phyloP scores from a whole-genome alignment of 2,888 invertebrate species.

The Mystacides longicornis region DNA sequence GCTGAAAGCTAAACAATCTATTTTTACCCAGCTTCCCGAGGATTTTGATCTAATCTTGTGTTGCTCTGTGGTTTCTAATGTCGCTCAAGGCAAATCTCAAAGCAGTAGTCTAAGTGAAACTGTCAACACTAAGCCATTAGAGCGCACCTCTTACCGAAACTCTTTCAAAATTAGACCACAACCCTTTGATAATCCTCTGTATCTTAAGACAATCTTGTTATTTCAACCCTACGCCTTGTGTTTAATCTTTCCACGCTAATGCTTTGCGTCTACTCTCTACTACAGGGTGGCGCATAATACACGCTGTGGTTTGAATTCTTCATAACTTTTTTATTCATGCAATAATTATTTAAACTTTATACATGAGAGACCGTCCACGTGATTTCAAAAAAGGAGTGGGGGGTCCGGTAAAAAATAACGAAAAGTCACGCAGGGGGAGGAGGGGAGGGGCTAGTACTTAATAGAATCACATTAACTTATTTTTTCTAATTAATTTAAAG shows the following conservation, averaged over 20 bases:
- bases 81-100: neutral
- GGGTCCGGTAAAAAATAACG: no score
- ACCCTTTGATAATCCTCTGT: constrained; percentile 3
- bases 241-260: neutral
- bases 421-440: no score
- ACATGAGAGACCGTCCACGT: no score
- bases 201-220: constrained; percentile 4
- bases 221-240: neutral
- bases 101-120: neutral
- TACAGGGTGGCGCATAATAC: no score
- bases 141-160: neutral
- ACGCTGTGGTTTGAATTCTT: no score
- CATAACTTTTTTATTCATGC: no score
- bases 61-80: neutral
- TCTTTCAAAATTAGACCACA: constrained; percentile 3
- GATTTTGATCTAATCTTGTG: neutral
- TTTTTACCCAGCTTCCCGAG: neutral
- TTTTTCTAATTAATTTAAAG: no score
- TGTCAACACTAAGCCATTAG: neutral
- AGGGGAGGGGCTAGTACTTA: no score
- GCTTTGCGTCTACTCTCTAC: neutral
- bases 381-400: no score
- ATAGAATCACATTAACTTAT: no score
- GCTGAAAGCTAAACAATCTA: no score
- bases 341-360: no score